Conservation (phyloP, 2,797 vertebrate species). For the Syngnathus acus region DNA sequence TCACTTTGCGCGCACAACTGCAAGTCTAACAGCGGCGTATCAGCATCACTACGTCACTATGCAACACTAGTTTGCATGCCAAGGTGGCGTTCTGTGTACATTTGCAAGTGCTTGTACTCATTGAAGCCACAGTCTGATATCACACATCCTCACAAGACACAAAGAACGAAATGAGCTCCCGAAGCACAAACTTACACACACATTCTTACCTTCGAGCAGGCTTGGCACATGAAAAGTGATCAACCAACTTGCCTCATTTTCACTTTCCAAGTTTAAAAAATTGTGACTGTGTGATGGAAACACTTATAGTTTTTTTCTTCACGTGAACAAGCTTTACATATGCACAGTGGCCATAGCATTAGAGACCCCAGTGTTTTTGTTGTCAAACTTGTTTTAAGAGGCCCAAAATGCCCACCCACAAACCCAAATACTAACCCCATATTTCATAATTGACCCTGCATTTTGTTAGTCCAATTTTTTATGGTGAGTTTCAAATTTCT, state of each 20-base stretch:
- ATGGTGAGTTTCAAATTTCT: background rate
- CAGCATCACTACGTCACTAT: background rate
- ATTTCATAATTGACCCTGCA: background rate
- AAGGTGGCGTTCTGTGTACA: background rate
- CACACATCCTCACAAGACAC: background rate
- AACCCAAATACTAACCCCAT: background rate
- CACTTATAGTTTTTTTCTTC: background rate
- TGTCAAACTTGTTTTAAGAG: too few relatives aligned
- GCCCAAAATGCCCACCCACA: too few relatives aligned
- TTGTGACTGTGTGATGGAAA: background rate
- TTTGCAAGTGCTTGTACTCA: background rate
- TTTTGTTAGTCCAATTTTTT: background rate
- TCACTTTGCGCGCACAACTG: background rate
- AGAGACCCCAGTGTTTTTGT: background rate
- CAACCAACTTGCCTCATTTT: too few relatives aligned
- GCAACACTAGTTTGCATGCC: constrained; percentile 1
- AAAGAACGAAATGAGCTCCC: background rate
- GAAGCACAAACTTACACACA: background rate
- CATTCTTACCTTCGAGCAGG: background rate
- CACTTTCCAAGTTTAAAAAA: background rate
- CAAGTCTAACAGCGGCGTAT: background rate
- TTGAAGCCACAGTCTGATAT: background rate
- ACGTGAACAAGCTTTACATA: background rate
- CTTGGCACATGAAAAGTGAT: background rate
- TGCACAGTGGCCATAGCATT: background rate